Conservation (phyloP, 2,888 invertebrate genomes). For the Ornithoptera priamus region DNA sequence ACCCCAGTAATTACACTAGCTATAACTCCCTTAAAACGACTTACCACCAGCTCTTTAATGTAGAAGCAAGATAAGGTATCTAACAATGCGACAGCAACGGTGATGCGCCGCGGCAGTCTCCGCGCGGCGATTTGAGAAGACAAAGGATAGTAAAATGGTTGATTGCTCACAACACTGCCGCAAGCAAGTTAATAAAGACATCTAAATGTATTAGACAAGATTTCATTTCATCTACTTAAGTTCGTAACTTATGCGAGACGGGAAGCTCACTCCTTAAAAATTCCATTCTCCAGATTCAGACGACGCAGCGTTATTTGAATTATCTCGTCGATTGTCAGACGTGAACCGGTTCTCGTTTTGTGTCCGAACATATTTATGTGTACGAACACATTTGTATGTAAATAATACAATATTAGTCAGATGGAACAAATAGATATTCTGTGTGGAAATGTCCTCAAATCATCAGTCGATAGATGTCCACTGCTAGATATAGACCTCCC, state of each 20-base stretch:
- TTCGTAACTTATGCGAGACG: neutral
- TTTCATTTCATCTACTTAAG: slow-evolving; percentile 26
- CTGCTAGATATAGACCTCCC: too few species aligned
- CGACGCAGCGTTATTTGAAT: neutral
- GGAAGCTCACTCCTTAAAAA: neutral
- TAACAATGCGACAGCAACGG: slow-evolving; percentile 33
- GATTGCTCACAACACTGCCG: slow-evolving; percentile 71
- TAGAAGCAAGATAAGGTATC: slow-evolving; percentile 16
- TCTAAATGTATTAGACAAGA: slow-evolving; percentile 32
- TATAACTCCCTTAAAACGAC: too few species aligned
- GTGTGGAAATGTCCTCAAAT: too few species aligned
- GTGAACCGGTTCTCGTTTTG: too few species aligned
- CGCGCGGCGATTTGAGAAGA: slow-evolving; percentile 71
- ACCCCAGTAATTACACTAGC: too few species aligned
- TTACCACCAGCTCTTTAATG: too few species aligned
- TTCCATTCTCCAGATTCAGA: neutral
- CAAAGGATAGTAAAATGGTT: slow-evolving; percentile 77
- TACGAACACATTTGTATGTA: too few species aligned
- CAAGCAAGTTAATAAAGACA: slow-evolving; percentile 41
- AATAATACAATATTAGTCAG: too few species aligned
- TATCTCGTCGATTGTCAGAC: neutral
- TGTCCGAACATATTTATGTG: too few species aligned
- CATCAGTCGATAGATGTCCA: too few species aligned
- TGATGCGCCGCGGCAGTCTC: slow-evolving; percentile 51
- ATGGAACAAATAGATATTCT: too few species aligned